Conservation (phyloP, 1,140 invertebrate species). For the Drosophila biarmipes region DNA sequence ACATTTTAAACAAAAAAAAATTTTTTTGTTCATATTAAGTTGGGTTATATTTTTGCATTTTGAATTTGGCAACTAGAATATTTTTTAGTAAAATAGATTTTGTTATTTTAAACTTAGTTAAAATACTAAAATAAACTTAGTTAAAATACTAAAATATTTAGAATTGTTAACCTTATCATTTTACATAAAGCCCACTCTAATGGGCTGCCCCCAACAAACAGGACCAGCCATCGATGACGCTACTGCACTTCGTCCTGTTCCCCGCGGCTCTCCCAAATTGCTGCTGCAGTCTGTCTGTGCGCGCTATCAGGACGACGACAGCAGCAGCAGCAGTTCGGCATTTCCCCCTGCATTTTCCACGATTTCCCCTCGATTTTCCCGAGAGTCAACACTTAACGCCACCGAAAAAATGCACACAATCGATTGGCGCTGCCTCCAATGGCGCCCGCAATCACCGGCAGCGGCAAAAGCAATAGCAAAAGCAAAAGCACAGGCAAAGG, state of each 20-base stretch:
- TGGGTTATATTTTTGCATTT: no score
- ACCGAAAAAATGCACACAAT: constrained; percentile 74
- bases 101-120: no score
- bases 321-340: constrained; percentile 18
- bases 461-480: constrained; percentile 10
- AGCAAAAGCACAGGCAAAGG: neutral
- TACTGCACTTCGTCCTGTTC: constrained; percentile 23
- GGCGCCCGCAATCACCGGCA: constrained; percentile 49
- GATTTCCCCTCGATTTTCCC: constrained; percentile 18
- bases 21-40: no score
- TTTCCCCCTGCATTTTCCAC: constrained; percentile 2
- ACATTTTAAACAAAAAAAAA: no score
- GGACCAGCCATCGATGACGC: constrained; percentile 54
- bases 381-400: constrained; percentile 63
- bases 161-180: no score
- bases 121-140: no score
- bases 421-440: constrained; percentile 71
- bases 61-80: no score
- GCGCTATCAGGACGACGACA: constrained; percentile 69
- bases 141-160: no score
- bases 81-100: no score
- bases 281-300: constrained; percentile 44
- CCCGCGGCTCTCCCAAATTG: constrained; percentile 24
- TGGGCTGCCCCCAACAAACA: constrained; percentile 1
- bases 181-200: constrained; percentile 33